phyloP scores from a whole-genome alignment of 2,888 invertebrate species.

The Coelopa pilipes region DNA sequence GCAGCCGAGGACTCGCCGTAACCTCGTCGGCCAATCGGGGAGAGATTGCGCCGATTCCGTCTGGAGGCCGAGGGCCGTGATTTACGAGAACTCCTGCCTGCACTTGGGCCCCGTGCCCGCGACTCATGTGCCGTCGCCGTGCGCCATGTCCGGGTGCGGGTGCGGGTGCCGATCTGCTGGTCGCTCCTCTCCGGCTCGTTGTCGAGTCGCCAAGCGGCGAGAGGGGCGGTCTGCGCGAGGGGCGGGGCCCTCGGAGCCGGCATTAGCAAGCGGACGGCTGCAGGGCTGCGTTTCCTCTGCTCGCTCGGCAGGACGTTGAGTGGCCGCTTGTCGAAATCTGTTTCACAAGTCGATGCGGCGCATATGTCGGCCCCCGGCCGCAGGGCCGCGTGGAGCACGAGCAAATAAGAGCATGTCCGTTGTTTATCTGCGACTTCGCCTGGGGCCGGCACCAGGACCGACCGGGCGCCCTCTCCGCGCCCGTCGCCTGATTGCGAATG shows the following conservation, averaged over 20 bases:
- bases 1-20: not conserved
- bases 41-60: no score
- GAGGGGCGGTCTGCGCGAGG: not conserved
- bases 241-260: not conserved
- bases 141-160: not conserved
- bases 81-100: no score
- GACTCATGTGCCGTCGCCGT: not conserved
- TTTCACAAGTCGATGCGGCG: slow-evolving; percentile 28
- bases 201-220: not conserved
- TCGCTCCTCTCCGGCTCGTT: not conserved
- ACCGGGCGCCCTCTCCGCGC: not conserved
- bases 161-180: not conserved
- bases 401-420: slow-evolving; percentile 19
- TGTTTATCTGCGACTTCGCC: slow-evolving; percentile 18
- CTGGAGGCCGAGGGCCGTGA: no score
- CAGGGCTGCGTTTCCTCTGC: slow-evolving; percentile 21
- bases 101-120: not conserved
- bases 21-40: no score
- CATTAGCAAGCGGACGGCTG: slow-evolving; percentile 2
- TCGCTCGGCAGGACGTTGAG: slow-evolving; percentile 14
- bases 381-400: slow-evolving; percentile 2
- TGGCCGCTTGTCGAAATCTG: slow-evolving; percentile 22
- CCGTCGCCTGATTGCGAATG: not conserved
- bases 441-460: no score
- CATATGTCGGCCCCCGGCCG: slow-evolving; percentile 10